These are phyloP conservation scores for Campylomormyrus numenius DNA, from an alignment of 2,113 vertebrate species.

Conservation along the genomic window DNA sequence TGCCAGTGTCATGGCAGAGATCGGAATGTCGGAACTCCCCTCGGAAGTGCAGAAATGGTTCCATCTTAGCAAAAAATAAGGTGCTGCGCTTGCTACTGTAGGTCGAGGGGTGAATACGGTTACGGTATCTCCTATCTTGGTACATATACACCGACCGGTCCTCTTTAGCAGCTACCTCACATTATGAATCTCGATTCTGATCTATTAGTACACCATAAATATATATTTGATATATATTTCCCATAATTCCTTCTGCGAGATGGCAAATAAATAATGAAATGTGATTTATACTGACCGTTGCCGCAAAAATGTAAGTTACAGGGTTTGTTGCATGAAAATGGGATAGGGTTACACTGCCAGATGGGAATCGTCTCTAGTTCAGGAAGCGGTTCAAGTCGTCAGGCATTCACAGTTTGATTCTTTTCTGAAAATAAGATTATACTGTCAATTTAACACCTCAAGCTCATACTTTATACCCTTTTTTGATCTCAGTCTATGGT, in stretches of 20 bases:
- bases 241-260: neutral
- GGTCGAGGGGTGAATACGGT: neutral
- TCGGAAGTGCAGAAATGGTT: neutral
- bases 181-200: neutral
- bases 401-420: neutral
- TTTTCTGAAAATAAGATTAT: neutral
- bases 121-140: neutral
- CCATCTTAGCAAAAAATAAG: neutral
- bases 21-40: neutral
- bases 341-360: neutral
- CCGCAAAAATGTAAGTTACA: neutral
- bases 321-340: neutral
- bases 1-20: no score
- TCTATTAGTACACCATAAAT: neutral
- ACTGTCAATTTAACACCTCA: neutral
- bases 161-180: neutral
- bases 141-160: neutral
- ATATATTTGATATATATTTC: neutral
- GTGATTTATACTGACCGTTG: neutral
- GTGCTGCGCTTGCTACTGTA: neutral
- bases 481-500: neutral
- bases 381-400: neutral
- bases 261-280: neutral
- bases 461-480: neutral
- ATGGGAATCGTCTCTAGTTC: neutral